Evolutionary conservation across 2,113 vertebrate species (phyloP).

Genomic region (Labeo rohita): DNA sequence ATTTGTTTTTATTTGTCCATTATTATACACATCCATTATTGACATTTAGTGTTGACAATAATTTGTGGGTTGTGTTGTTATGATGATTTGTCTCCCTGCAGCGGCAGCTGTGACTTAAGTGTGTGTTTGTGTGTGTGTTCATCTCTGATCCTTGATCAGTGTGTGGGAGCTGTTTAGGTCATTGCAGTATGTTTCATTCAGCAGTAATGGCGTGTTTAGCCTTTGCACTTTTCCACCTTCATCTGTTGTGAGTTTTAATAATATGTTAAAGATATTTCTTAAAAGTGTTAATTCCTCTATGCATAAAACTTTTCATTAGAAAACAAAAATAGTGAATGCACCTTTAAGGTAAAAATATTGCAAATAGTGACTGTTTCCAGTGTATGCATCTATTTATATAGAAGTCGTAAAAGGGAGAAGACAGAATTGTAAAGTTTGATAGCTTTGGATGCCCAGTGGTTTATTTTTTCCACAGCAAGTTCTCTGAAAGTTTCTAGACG

Average conservation of each 20-base stretch:
- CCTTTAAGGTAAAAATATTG: not conserved
- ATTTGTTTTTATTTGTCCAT: not conserved
- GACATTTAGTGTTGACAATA: not conserved
- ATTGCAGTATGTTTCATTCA: not conserved
- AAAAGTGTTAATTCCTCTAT: not conserved
- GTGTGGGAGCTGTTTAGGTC: not conserved
- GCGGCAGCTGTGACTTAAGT: not conserved
- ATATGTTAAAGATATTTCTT: not conserved
- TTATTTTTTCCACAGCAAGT: not conserved
- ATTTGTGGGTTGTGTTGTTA: not conserved
- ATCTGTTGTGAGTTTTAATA: not conserved
- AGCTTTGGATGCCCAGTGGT: not conserved
- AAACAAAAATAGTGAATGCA: not conserved
- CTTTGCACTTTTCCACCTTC: not conserved
- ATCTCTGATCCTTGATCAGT: not conserved
- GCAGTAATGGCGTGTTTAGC: not conserved
- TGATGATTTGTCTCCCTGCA: not conserved
- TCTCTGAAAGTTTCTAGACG: slow-evolving; percentile 10
- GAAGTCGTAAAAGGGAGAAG: not conserved
- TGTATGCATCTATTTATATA: not conserved
- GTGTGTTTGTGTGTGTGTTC: not conserved
- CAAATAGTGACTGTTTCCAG: not conserved
- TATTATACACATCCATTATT: not conserved
- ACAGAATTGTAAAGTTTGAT: not conserved
- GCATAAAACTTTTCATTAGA: not conserved